Conservation (phyloP, 2,113 vertebrate genomes). For the Zeus faber region DNA sequence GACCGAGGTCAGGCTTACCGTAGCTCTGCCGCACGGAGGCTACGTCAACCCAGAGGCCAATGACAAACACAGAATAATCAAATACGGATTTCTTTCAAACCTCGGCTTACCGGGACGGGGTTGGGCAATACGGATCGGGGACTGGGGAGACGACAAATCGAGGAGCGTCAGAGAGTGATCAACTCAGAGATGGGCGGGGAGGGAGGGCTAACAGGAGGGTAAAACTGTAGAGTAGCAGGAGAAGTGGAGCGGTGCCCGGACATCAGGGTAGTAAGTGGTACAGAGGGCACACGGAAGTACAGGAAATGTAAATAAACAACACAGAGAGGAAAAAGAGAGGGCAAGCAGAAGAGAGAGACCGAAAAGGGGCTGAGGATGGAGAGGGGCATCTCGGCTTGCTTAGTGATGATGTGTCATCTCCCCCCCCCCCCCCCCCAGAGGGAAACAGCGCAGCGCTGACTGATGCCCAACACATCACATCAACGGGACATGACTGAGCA, state of each 20-base stretch:
- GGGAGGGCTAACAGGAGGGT: not conserved
- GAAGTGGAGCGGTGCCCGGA: constrained; percentile 1
- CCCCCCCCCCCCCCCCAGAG: too few relatives aligned
- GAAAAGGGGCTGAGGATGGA: too few relatives aligned
- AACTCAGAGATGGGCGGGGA: constrained; percentile 5
- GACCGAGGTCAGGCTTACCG: constrained; percentile 21
- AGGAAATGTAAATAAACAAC: too few relatives aligned
- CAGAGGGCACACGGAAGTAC: too few relatives aligned
- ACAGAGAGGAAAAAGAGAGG: not conserved
- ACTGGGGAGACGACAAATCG: constrained; percentile 1
- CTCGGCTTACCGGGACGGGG: constrained; percentile 11
- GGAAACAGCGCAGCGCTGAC: constrained; percentile 28
- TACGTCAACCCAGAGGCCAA: constrained; percentile 51
- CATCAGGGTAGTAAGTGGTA: too few relatives aligned
- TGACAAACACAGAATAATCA: constrained; percentile 46
- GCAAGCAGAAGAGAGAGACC: not conserved
- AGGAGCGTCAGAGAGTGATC: constrained; percentile 27
- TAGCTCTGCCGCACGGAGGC: constrained; percentile 32
- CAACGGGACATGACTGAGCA: constrained; percentile 10
- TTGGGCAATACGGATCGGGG: constrained; percentile 29
- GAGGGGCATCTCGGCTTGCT: too few relatives aligned
- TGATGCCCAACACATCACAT: constrained; percentile 3
- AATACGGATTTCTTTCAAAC: constrained; percentile 35
- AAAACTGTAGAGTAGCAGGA: not conserved
- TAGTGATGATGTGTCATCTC: constrained; percentile 14